Base-by-base conservation (phyloP, 2,797 vertebrate genomes). In the Threskiornis aethiopicus region DNA sequence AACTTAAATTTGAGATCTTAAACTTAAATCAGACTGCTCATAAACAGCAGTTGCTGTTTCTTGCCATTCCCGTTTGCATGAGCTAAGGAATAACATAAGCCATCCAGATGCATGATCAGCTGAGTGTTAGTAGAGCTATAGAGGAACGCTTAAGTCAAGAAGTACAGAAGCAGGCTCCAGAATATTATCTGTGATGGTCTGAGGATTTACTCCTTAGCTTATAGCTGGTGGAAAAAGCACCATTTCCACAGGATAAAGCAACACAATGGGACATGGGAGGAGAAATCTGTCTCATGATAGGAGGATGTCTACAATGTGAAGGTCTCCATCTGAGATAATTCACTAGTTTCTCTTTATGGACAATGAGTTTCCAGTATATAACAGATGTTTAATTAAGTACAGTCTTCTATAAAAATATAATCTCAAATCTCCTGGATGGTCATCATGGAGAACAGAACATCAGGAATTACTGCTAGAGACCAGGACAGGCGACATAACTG, bases 401-500 rank as follows among this genome's bases (percentile, higher is more conserved):
- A 79, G 8, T 41, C 67, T 90, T 65, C 24, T 21, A 6, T 16
- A 22, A 55, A 91, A 11, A 8, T 11, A 28, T 28, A 0, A 52
- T 20, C 46, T 69, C n/a, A 46, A 28, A 73, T 54, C 55, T 92
- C 12, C 57, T 75, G 70, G 28, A 5, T 51, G 42, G 33, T 42
- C 67, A 35, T 5, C 5, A 25, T 4, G 7, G 47, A 46, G 70
- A 86, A n/a, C 18, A 52, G 57, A n/a, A 46, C 35, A 59, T 9
- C 72, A 84, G 42, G n/a, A 49, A 47, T 37, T 46, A 29, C 13
- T 70, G 37, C 29, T 66, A 22, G 37, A 81, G 20, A 42, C 21
- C 65, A 54, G 62, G 76, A 35, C 0, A 46, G 37, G 57, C 55
- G 58, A 46, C 39, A 5, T 0, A 11, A 1, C 22, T 33, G 14